phyloP scores from a whole-genome alignment of 2,888 invertebrate genomes.

The Drosophila aldrichi region DNA sequence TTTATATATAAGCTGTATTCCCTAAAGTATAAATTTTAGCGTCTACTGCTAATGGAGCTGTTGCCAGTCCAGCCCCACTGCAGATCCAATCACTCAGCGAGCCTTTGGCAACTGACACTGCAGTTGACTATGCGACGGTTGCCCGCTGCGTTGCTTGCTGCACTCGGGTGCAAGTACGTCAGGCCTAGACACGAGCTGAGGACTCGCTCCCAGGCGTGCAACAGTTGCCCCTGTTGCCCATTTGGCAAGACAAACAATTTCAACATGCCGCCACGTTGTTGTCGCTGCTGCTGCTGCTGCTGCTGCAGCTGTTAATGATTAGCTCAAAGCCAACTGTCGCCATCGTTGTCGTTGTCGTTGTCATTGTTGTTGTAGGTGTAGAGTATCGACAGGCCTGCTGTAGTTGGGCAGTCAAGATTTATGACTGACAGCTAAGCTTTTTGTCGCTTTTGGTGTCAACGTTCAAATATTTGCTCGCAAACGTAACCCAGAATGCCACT shows the following conservation, averaged over 20 bases:
- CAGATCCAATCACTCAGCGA: conserved; percentile 39
- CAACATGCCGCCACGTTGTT: conserved; percentile 38
- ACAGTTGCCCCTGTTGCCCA: conserved; percentile 55
- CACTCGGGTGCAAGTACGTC: conserved; percentile 18
- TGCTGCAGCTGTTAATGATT: conserved; percentile 55
- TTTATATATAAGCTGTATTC: not conserved
- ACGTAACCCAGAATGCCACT: conserved; percentile 55
- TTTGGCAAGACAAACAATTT: conserved; percentile 53
- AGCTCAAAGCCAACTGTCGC: conserved; percentile 45
- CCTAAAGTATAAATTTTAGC: not conserved
- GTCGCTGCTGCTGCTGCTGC: conserved; percentile 43
- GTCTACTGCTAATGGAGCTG: conserved; percentile 20
- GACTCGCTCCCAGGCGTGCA: conserved; percentile 57
- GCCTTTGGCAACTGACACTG: conserved; percentile 2
- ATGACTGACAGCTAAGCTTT: conserved; percentile 56
- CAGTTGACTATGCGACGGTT: conserved; percentile 1
- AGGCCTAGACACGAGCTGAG: conserved; percentile 27
- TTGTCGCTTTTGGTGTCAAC: conserved; percentile 44
- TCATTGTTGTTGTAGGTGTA: conserved; percentile 51
- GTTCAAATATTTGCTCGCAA: conserved; percentile 58
- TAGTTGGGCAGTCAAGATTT: conserved; percentile 52
- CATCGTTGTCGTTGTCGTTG: conserved; percentile 27
- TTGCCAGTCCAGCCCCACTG: conserved; percentile 14
- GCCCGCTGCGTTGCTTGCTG: conserved; percentile 30
- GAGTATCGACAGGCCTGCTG: conserved; percentile 39